Conservation (phyloP, 2,888 invertebrate genomes). For the Drosophila yooni region DNA sequence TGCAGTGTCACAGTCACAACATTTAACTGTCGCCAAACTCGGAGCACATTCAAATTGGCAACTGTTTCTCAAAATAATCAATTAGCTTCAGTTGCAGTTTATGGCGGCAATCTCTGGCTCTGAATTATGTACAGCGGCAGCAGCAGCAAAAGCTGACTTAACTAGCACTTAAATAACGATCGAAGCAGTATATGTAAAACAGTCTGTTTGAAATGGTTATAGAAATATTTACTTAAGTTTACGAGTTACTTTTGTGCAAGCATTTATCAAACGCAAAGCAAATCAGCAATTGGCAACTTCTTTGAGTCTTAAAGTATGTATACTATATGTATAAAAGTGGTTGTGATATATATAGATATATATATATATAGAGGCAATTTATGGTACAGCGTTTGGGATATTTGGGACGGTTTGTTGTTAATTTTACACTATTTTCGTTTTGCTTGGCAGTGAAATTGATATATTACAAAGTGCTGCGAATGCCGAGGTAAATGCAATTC, state of each 20-base stretch:
- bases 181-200: slow-evolving; percentile 32
- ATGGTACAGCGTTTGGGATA: slow-evolving; percentile 43
- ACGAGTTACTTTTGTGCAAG: slow-evolving; percentile 28
- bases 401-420: slow-evolving; percentile 26
- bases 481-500: slow-evolving; percentile 47
- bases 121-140: slow-evolving; percentile 45
- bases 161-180: slow-evolving; percentile 27
- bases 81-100: slow-evolving; percentile 13
- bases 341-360: slow-evolving; percentile 21
- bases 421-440: slow-evolving; percentile 62
- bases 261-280: slow-evolving; percentile 56
- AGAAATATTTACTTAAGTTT: slow-evolving; percentile 16
- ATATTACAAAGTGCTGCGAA: slow-evolving; percentile 69
- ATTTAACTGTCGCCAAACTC: slow-evolving; percentile 42
- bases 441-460: slow-evolving; percentile 55
- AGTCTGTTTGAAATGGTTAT: slow-evolving; percentile 3
- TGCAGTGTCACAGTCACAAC: slow-evolving; percentile 55
- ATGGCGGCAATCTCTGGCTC: slow-evolving; percentile 24
- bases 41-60: slow-evolving; percentile 6
- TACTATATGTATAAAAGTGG: slow-evolving; percentile 20
- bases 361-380: slow-evolving; percentile 30
- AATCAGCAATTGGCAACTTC: slow-evolving; percentile 29
- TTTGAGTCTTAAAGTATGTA: slow-evolving; percentile 30
- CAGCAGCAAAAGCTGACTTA: slow-evolving; percentile 27
- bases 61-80: slow-evolving; percentile 28